phyloP scores from a whole-genome alignment of 2,797 vertebrate species.

The Tachyglossus aculeatus region DNA sequence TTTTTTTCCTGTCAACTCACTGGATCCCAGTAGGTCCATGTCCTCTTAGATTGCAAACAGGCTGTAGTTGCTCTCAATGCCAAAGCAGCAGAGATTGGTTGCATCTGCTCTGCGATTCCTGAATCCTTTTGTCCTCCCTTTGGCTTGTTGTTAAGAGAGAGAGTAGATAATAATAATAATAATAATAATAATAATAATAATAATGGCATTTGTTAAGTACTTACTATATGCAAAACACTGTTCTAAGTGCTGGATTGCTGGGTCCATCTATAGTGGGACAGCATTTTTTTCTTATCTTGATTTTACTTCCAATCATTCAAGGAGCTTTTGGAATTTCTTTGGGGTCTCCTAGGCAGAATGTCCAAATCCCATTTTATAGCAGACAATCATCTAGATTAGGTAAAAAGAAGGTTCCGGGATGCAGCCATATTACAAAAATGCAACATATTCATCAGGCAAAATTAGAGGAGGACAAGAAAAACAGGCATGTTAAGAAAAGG shows the following conservation, averaged over 20 bases:
- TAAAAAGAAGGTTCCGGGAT: no score
- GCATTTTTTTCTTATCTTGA: slow-evolving; percentile 1
- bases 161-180: no score
- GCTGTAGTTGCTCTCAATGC: neutral
- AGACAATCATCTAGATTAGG: neutral
- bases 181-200: no score
- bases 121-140: slow-evolving; percentile 9
- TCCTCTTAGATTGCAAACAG: slow-evolving; percentile 35
- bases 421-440: no score
- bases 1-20: neutral
- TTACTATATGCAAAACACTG: no score
- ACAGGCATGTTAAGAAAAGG: no score
- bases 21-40: neutral
- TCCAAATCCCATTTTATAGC: neutral
- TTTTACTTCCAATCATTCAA: neutral
- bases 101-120: slow-evolving; percentile 19
- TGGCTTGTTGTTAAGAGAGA: neutral
- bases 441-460: no score
- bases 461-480: no score
- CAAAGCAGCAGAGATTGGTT: slow-evolving; percentile 13
- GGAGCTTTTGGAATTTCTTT: neutral
- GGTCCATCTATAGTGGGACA: neutral
- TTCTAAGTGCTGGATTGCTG: no score
- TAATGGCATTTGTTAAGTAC: no score
- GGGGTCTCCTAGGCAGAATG: neutral